Conservation (phyloP, 1,140 invertebrate genomes). For the Drosophila malerkotliana region DNA sequence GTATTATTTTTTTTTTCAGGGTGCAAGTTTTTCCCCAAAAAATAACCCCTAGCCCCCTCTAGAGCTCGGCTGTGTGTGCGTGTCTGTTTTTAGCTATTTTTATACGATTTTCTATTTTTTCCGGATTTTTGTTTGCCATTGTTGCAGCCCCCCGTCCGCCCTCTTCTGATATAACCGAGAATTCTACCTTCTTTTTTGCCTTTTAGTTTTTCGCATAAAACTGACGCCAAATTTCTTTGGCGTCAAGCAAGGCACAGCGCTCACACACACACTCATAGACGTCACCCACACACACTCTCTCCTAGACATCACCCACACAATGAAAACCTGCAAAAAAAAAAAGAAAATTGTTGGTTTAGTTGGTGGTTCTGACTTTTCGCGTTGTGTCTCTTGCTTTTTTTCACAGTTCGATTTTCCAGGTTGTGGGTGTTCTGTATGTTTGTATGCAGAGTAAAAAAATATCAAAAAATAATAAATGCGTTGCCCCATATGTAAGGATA, state of each 20-base stretch:
- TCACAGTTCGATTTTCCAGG: slow-evolving; percentile 64
- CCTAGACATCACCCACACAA: slow-evolving; percentile 34
- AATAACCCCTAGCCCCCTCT: background rate
- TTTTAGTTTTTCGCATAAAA: slow-evolving; percentile 59
- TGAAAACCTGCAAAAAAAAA: slow-evolving; percentile 6
- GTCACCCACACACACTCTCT: slow-evolving; percentile 18
- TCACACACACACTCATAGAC: slow-evolving; percentile 27
- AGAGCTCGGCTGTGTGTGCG: slow-evolving; percentile 19
- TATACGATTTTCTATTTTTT: slow-evolving; percentile 79
- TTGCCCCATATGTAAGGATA: slow-evolving; percentile 22
- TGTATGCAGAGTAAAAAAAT: slow-evolving; percentile 53
- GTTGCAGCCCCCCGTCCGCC: slow-evolving; percentile 31
- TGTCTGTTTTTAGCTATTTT: slow-evolving; percentile 70
- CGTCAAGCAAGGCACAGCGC: slow-evolving; percentile 69
- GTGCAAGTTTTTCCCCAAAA: slow-evolving; percentile 4
- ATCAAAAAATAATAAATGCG: slow-evolving; percentile 75
- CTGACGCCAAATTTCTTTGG: slow-evolving; percentile 81
- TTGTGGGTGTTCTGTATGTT: slow-evolving; percentile 13
- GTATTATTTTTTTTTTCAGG: slow-evolving; percentile 6
- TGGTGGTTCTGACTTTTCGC: slow-evolving; percentile 63
- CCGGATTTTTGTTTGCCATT: slow-evolving; percentile 78
- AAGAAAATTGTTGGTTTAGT: slow-evolving; percentile 51
- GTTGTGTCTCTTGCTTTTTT: slow-evolving; percentile 23
- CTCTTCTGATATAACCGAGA: slow-evolving; percentile 4
- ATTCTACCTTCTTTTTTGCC: slow-evolving; percentile 47